Base-by-base conservation (phyloP, 2,113 vertebrate genomes). In the Ellobius talpinus region DNA sequence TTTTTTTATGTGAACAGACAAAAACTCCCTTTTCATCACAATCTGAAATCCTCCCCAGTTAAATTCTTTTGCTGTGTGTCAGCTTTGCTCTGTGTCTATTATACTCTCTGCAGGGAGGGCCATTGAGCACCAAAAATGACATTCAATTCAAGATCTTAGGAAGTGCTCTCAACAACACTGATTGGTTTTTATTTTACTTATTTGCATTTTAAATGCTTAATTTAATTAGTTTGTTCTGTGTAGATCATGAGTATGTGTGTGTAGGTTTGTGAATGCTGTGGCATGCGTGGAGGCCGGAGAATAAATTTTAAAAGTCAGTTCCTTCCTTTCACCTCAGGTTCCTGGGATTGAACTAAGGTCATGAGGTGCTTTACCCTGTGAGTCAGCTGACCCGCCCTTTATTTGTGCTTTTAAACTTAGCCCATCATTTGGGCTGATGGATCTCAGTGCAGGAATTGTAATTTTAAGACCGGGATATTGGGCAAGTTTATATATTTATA, bases 41-140 rank as follows among this genome's bases (percentile, higher is more conserved):
- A 45, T 81, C 91, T 86, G 86, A 95, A 96, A 94, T 94, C 86
- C 45, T 95, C 50, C 76, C 52, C 78, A 84, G 42, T 33, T 70
- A 91, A 92, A 65, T 94, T 97, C 89, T 90, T 96, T 90, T 90
- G 19, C 45, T 87, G n/a, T 92, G 23, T 65, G 76, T 91, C 84
- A 97, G 76, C 84, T 23, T 79, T 65, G 11, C 50, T 96, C 42
- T 72, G 13, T 61, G 65, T 92, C 92, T 92, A 42, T 81, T 97
- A 72, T 52, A 55, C 12, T 50, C n/a, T 91, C n/a, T 76, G 77
- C 73, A 85, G 65, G 31, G 55, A 87, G 33, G 50, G 79, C 61
- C n/a, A 93, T 19, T 13, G 66, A 63, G 29, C n/a, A 68, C 55
- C 81, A 36, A 96, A 96, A 95, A 73, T 74, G 24, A n/a, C 91